A percentile compares a stretch with the other conserved stretches of the same genome.
phyloP scores from a whole-genome alignment of 2,797 vertebrate genomes.

The Zalophus californianus region DNA sequence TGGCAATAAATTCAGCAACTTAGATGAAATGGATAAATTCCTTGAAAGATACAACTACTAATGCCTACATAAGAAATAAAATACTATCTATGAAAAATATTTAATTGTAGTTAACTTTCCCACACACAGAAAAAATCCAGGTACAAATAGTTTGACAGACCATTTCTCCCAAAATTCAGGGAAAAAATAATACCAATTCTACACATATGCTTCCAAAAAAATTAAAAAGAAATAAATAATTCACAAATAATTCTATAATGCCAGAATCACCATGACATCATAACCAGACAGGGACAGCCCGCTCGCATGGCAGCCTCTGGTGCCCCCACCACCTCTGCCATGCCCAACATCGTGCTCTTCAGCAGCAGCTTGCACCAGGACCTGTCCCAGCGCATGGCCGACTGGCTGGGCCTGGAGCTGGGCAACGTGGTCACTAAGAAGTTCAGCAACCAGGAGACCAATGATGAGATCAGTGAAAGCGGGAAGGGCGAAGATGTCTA shows the following conservation, averaged over 20 bases:
- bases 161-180: not conserved
- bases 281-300: not conserved
- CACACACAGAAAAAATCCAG: not conserved
- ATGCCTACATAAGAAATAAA: not conserved
- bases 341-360: slow-evolving; percentile 96
- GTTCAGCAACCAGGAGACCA: not conserved
- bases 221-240: not conserved
- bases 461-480: not conserved
- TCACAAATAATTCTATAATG: not conserved
- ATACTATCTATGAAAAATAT: slow-evolving; percentile 1
- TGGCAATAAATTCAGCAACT: not conserved
- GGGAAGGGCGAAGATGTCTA: not conserved
- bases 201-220: not conserved
- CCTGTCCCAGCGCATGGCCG: slow-evolving; percentile 94
- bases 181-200: not conserved
- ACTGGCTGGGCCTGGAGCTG: slow-evolving; percentile 94
- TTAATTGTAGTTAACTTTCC: not conserved
- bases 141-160: not conserved
- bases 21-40: not conserved
- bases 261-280: not conserved
- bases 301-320: not conserved
- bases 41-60: not conserved
- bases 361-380: slow-evolving; percentile 96
- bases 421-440: slow-evolving; percentile 94
- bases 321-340: slow-evolving; percentile 69